Percentiles rank a stretch among this genome's conserved stretches.
Evolutionary conservation across 1,140 invertebrate species (phyloP).

Genomic region (Meloidogyne exigua): DNA sequence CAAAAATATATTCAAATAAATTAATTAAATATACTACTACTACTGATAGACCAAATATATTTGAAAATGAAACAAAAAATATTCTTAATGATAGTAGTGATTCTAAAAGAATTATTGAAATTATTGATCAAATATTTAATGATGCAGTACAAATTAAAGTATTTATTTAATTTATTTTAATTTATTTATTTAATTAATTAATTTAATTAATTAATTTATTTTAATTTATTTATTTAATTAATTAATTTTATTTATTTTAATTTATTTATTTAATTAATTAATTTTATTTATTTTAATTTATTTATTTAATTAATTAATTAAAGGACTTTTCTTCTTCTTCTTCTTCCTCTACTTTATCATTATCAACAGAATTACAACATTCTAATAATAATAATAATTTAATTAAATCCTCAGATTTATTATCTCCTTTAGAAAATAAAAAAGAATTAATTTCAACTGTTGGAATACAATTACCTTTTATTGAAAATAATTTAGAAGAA

Average conservation of each 20-base stretch:
- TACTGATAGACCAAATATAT: not conserved
- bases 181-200: too few relatives aligned
- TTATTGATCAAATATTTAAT: slow-evolving; percentile 15
- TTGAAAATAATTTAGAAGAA: not conserved
- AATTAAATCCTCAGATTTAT: not conserved
- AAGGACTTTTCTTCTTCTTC: not conserved
- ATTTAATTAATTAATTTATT: too few relatives aligned
- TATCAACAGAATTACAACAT: too few relatives aligned
- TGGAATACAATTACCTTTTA: not conserved
- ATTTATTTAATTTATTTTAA: too few relatives aligned
- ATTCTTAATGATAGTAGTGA: not conserved
- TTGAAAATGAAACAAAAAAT: slow-evolving; percentile 5
- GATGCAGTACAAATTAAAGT: slow-evolving; percentile 9
- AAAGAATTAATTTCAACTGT: not conserved
- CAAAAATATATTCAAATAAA: too few relatives aligned
- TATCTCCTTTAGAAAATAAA: not conserved
- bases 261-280: too few relatives aligned
- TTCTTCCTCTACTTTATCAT: too few relatives aligned
- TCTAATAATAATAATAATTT: too few relatives aligned
- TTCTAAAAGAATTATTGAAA: slow-evolving; percentile 12
- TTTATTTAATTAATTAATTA: not conserved
- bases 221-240: not conserved
- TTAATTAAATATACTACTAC: not conserved
- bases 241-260: not conserved
- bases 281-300: not conserved